These are phyloP conservation scores for Tiliacea citrago DNA, from an alignment of 2,888 invertebrate species.

Conservation along the genomic window DNA sequence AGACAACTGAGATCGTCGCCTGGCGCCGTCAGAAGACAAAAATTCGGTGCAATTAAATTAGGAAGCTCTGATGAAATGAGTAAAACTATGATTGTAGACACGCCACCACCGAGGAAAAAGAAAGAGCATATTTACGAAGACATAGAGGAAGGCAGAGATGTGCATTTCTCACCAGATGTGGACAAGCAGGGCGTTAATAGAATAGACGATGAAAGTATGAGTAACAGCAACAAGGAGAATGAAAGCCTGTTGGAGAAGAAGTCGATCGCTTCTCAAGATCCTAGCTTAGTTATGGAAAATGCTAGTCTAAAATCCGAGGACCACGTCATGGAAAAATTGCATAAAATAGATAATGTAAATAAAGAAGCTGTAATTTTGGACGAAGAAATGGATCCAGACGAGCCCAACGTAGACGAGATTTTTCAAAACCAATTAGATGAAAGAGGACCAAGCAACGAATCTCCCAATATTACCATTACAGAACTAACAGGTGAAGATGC, in stretches of 20 bases:
- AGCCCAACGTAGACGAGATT: conserved; percentile 86
- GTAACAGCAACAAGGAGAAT: conserved; percentile 83
- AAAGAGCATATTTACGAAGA: conserved; percentile 92
- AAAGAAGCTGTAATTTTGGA: conserved; percentile 83
- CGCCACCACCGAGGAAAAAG: conserved; percentile 87
- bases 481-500: conserved; percentile 86
- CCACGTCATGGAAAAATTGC: conserved; percentile 86
- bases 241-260: conserved; percentile 86
- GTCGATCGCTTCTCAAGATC: conserved; percentile 87
- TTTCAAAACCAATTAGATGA: conserved; percentile 86
- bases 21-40: conserved; percentile 90
- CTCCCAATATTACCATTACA: conserved; percentile 88
- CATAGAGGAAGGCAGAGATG: conserved; percentile 87
- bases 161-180: conserved; percentile 87
- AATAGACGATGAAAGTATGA: conserved; percentile 74
- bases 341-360: conserved; percentile 79
- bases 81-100: conserved; percentile 84
- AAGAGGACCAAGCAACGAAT: conserved; percentile 78
- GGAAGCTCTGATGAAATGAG: conserved; percentile 89
- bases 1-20: conserved; percentile 91
- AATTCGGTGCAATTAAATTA: conserved; percentile 87
- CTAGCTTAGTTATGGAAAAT: conserved; percentile 85
- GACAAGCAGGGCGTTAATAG: conserved; percentile 76
- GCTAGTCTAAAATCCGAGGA: conserved; percentile 81
- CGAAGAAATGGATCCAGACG: conserved; percentile 84